Percentiles rank a stretch among this genome's conserved stretches.
Evolutionary conservation across 64 coral and sea anemone genomes (phyloP).

Genomic region (Porites australiensis): DNA sequence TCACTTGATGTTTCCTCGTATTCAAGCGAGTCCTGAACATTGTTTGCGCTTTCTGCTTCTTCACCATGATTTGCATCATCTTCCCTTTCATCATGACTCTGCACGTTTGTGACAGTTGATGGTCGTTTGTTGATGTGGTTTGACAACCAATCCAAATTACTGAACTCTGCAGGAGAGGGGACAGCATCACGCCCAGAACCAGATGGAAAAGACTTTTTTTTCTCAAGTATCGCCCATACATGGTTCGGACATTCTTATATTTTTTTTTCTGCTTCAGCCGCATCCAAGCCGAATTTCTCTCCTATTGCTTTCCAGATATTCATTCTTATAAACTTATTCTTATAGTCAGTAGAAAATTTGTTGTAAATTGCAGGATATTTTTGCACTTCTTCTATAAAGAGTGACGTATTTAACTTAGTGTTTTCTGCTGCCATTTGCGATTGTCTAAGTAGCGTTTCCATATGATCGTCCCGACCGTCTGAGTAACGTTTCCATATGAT

Average conservation of each 20-base stretch:
- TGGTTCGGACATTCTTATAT: constrained; percentile 46
- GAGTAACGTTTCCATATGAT: too few relatives aligned
- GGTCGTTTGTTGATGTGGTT: not conserved
- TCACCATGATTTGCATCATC: not conserved
- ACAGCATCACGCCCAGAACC: not conserved
- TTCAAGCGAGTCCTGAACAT: not conserved
- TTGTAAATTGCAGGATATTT: constrained; percentile 24
- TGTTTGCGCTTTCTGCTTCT: not conserved
- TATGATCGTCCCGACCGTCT: too few relatives aligned
- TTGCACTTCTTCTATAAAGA: constrained; percentile 47
- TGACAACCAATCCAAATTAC: constrained; percentile 18
- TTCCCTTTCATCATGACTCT: not conserved
- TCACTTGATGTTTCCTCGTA: not conserved
- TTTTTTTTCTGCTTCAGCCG: constrained; percentile 39
- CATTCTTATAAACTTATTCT: constrained; percentile 26
- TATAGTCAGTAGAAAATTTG: constrained; percentile 8
- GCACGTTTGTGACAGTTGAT: constrained; percentile 13
- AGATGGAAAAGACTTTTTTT: not conserved
- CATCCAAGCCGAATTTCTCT: not conserved
- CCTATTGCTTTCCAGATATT: constrained; percentile 34
- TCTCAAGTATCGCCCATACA: constrained; percentile 39
- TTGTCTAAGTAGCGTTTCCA: too few relatives aligned
- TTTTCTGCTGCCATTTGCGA: not conserved
- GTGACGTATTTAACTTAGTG: not conserved
- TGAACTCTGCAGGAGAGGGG: constrained; percentile 5